These are phyloP conservation scores for Megalurothrips usitatus DNA, from an alignment of 2,888 invertebrate genomes.

Conservation along the genomic window DNA sequence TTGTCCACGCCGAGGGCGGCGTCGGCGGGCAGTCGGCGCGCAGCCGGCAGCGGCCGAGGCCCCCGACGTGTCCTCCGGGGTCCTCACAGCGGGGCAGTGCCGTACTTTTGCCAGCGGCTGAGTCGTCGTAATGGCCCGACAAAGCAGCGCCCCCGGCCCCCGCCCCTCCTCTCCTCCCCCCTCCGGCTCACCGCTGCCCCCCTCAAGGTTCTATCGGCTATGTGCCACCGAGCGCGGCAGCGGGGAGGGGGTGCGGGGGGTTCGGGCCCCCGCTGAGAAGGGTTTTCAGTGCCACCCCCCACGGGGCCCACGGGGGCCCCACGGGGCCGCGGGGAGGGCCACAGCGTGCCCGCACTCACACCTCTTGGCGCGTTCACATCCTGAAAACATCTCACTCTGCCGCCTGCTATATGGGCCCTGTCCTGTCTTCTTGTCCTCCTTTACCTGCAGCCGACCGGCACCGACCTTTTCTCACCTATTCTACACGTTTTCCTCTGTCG, in stretches of 20 bases:
- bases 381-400: constrained; percentile 17
- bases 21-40: neutral
- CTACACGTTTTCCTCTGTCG: constrained; percentile 28
- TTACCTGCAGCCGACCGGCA: constrained; percentile 38
- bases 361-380: neutral
- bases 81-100: neutral
- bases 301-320: no score
- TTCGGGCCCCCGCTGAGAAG: no score
- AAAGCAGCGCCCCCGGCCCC: constrained; percentile 31
- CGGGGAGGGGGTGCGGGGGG: no score
- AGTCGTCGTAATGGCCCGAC: constrained; percentile 35
- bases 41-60: neutral
- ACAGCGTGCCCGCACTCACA: no score
- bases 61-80: neutral
- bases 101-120: constrained; percentile 32
- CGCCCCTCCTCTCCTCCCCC: constrained; percentile 29
- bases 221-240: no score
- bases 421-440: constrained; percentile 38
- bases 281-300: no score
- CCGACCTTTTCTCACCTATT: constrained; percentile 41
- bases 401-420: neutral
- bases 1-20: no score
- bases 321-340: no score
- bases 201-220: neutral
- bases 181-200: neutral